Conservation (phyloP, 2,888 invertebrate species). For the Melieria omissa region DNA sequence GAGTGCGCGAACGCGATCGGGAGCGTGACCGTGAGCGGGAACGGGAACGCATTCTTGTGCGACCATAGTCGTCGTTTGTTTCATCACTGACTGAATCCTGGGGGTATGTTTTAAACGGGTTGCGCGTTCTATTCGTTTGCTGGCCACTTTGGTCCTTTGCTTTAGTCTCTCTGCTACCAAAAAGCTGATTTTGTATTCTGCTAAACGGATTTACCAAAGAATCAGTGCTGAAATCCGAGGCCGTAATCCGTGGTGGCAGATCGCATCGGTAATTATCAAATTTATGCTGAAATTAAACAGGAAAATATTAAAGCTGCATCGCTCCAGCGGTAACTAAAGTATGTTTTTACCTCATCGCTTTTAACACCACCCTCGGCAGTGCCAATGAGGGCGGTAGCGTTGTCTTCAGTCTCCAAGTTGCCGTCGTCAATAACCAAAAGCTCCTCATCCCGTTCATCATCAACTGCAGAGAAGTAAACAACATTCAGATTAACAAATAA, state of each 20-base stretch:
- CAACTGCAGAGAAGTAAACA: constrained; percentile 60
- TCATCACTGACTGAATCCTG: constrained; percentile 32
- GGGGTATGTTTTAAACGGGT: constrained; percentile 51
- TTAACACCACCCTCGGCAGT: constrained; percentile 2
- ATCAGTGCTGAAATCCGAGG: too few species aligned
- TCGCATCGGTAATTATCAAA: background rate
- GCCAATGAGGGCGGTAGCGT: constrained; percentile 8
- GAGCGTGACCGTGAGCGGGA: constrained; percentile 38
- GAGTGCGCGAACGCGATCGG: constrained; percentile 54
- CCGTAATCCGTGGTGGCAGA: background rate
- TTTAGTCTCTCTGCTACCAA: too few species aligned
- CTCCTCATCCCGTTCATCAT: constrained; percentile 72
- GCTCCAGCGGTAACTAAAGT: too few species aligned
- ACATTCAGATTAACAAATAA: background rate
- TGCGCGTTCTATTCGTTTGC: constrained; percentile 32
- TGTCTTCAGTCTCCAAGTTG: constrained; percentile 61
- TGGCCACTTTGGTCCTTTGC: too few species aligned
- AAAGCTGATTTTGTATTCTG: too few species aligned
- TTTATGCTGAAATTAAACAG: background rate
- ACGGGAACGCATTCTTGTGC: constrained; percentile 28
- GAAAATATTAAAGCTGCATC: too few species aligned
- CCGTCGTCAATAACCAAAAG: constrained; percentile 63
- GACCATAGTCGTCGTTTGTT: constrained; percentile 31
- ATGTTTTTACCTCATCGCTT: constrained; percentile 25
- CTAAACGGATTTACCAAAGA: too few species aligned